Evolutionary conservation across 2,888 invertebrate genomes (phyloP), one percentile per base, ranked within the genome.

Genomic region (Dynastes maya): DNA sequence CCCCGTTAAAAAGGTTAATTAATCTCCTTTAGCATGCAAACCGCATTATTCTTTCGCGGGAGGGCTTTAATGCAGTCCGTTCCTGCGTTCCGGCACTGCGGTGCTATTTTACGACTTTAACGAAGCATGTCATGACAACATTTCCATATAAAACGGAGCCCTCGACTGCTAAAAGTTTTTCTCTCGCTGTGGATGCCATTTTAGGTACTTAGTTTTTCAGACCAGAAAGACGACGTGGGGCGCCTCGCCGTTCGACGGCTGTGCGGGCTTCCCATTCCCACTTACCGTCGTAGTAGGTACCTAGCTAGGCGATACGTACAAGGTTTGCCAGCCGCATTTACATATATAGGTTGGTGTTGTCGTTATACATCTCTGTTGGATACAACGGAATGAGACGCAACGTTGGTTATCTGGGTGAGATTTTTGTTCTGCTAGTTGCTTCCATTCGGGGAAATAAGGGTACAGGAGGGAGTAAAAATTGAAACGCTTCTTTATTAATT

Each of bases 31-130:
- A 86, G 85, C 87, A 86, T 86, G 87, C 87, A 86, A 87, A 86
- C 87, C 86, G 83, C 86, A 87, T 87, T 86, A 88, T 86, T 87
- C 86, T 86, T 87, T 86, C 83, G 83, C 84, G 85, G 45, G 85
- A 45, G 64, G 72, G 72, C 85, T 85, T 86, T 86, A 86, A 86
- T 86, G 85, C 85, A 86, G 86, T 85, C 86, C 87, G 85, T 83
- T 85, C 86, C 86, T 86, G 79, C 68, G 86, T 85, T 85, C 83
- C 84, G 85, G 61, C 58, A 40, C 83, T 83, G 84, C 85, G 86
- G 85, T 83, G 86, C 86, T 88, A 87, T 87, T 87, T 87, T 87
- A 87, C 86, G 87, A 85, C 86, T 88, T 86, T 87, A 88, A 88
- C 88, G 88, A 88, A 87, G 86, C 88, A 86, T 87, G 87, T 86